phyloP scores from a whole-genome alignment of 2,888 invertebrate genomes.

The Harmothoe impar region DNA sequence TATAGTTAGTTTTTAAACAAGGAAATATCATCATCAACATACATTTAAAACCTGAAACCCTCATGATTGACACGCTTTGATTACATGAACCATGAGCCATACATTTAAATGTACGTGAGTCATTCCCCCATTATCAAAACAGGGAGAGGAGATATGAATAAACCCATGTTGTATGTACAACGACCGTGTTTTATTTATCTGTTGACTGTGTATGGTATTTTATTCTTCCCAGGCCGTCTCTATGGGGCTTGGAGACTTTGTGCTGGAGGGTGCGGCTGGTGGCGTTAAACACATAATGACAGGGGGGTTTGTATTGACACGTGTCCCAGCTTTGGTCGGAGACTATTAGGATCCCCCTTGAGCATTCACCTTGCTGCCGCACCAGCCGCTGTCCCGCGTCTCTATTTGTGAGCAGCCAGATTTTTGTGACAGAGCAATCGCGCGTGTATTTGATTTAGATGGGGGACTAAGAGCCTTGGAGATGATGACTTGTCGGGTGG shows the following conservation, averaged over 20 bases:
- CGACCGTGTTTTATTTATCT: not conserved
- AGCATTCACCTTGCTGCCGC: not conserved
- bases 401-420: constrained; percentile 34
- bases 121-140: not conserved
- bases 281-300: constrained; percentile 38
- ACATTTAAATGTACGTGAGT: no score
- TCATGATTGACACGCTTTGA: no score
- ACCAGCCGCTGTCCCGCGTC: not conserved
- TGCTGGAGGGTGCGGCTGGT: not conserved
- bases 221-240: not conserved
- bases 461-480: constrained; percentile 35
- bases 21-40: no score
- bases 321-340: not conserved
- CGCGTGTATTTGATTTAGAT: constrained; percentile 53
- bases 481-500: not conserved
- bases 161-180: not conserved
- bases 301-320: constrained; percentile 11
- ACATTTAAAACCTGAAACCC: no score
- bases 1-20: no score
- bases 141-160: not conserved
- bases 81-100: no score
- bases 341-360: constrained; percentile 26
- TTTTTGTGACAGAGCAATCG: constrained; percentile 52
- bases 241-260: not conserved
- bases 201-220: not conserved